Conservation (phyloP, 2,113 vertebrate species). For the Cyanoderma ruficeps region DNA sequence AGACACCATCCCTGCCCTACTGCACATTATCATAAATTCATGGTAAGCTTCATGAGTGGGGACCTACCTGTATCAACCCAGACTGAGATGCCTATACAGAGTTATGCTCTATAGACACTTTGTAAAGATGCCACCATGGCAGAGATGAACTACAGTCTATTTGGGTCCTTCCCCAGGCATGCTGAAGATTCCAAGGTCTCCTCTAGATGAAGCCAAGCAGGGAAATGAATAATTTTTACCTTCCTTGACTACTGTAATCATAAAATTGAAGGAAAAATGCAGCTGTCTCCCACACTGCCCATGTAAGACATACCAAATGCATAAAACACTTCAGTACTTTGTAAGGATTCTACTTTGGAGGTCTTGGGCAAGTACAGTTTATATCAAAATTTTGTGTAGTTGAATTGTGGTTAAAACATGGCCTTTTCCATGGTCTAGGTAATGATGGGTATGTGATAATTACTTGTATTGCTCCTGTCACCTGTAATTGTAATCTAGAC, state of each 20-base stretch:
- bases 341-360: not conserved
- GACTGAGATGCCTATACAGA: not conserved
- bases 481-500: not conserved
- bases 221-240: not conserved
- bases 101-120: not conserved
- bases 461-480: not conserved
- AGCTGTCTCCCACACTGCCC: not conserved
- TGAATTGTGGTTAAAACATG: not conserved
- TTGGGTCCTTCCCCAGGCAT: not conserved
- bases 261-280: not conserved
- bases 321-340: not conserved
- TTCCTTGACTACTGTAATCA: not conserved
- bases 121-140: not conserved
- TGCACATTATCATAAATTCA: fast-evolving
- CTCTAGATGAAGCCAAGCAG: not conserved
- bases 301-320: not conserved
- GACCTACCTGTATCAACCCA: not conserved
- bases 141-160: not conserved
- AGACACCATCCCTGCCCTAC: not conserved
- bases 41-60: not conserved
- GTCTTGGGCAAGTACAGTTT: not conserved
- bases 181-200: not conserved
- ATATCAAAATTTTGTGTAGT: fast-evolving
- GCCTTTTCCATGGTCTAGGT: not conserved
- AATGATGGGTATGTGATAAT: not conserved